A percentile compares a stretch with the other conserved stretches of the same genome.
Conservation (phyloP, 2,888 invertebrate species). For the Drosophila kokeensis region DNA sequence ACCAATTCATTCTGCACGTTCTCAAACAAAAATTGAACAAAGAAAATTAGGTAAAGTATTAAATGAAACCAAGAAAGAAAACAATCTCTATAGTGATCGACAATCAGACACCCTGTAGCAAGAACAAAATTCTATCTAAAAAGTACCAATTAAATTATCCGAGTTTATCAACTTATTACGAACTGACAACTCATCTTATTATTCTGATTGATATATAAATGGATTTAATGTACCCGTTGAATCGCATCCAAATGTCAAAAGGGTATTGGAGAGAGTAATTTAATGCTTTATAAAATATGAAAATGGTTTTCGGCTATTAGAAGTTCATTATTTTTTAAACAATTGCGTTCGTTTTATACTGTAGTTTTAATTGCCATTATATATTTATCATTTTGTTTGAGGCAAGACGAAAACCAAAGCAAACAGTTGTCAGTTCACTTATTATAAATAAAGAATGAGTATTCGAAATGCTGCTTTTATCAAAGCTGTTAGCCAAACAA, state of each 20-base stretch:
- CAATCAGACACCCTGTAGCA: not conserved
- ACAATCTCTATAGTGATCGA: not conserved
- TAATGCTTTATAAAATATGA: slow-evolving; percentile 3
- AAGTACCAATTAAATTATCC: not conserved
- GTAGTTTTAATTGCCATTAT: not conserved
- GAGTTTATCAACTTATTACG: not conserved
- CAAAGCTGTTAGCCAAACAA: slow-evolving; percentile 28
- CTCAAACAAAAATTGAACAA: slow-evolving; percentile 22
- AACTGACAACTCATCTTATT: not conserved
- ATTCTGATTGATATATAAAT: not conserved
- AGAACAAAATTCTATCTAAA: not conserved
- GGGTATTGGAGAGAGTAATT: not conserved
- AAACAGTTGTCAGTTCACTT: not conserved
- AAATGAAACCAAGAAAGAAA: slow-evolving; percentile 7
- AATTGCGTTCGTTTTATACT: not conserved
- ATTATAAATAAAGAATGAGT: not conserved
- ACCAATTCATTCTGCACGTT: slow-evolving; percentile 21
- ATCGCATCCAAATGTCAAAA: too few species aligned
- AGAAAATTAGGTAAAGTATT: not conserved
- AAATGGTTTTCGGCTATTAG: not conserved
- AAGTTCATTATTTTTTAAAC: not conserved
- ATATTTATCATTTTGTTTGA: not conserved
- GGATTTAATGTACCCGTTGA: not conserved
- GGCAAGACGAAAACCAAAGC: not conserved
- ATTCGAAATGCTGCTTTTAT: slow-evolving; percentile 7